Evolutionary conservation across 2,113 vertebrate species (phyloP), one percentile per base, ranked within the genome.

Genomic region (Ceyx cyanopectus): DNA sequence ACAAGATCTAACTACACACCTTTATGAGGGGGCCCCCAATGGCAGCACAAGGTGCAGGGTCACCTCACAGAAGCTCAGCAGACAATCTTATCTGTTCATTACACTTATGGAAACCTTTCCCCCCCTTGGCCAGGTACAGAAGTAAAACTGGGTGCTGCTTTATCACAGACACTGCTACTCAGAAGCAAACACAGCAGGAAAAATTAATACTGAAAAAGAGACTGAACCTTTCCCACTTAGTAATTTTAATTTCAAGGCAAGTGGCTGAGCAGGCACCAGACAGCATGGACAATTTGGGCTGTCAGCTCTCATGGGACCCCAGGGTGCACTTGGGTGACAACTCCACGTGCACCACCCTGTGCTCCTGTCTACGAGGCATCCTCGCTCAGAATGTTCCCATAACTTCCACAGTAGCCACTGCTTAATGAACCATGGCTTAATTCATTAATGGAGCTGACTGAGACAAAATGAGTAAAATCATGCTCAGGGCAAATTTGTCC

Each of bases 321-420:
- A 1, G 13, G 32, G 14, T 14, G 43, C 51, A 30, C 10, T 30
- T 1, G 1, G 54, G 24, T 0, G 3, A 20, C 54, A 53, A 62
- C 46, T 58, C 43, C 2, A 3, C 1, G 0, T 2, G 27, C 50
- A 14, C 30, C 37, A 9, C 0, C 4, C 56, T 40, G 61, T 11
- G 56, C 43, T 19, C 41, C 53, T 62, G 11, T 15, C 77, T 29
- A 63, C 1, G 0, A 57, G 51, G 68, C 68, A 34, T 40, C 24
- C 5, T 22, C 45, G 9, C 32, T 5, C 76, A 43, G 19, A 63
- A 46, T 4, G 0, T 12, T 26, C 16, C 68, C 5, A 1, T n/a
- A 51, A 67, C 53, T 72, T 67, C 79, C 69, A 41, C 74, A 13
- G 53, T 46, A 67, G 74, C 58, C 48, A 5, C 37, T 43, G 73